phyloP scores from a whole-genome alignment of 1,140 invertebrate species.

The Cherax destructor region DNA sequence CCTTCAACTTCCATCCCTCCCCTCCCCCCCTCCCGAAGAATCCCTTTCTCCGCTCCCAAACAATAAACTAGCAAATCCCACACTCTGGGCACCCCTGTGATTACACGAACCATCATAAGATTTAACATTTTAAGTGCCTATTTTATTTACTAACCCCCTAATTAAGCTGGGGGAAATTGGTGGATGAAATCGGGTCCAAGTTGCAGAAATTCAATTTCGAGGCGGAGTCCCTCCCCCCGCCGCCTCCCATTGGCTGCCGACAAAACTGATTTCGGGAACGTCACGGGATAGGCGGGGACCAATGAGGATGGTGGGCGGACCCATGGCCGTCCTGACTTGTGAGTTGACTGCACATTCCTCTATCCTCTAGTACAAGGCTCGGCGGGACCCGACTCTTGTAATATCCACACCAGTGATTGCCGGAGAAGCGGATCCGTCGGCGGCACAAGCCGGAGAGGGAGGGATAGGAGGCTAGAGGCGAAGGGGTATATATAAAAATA shows the following conservation, averaged over 20 bases:
- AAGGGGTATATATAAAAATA: neutral
- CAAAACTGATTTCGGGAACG: slow-evolving; percentile 8
- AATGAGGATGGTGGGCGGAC: neutral
- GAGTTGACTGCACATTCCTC: neutral
- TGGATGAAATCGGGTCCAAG: slow-evolving; percentile 67
- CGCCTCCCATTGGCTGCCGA: slow-evolving; percentile 43
- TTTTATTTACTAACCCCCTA: slow-evolving; percentile 69
- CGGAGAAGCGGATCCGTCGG: neutral
- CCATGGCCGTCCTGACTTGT: neutral
- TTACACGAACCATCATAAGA: slow-evolving; percentile 56
- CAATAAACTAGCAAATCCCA: slow-evolving; percentile 56
- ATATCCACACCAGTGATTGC: neutral
- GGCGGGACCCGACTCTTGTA: neutral
- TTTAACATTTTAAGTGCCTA: slow-evolving; percentile 66
- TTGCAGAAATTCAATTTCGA: slow-evolving; percentile 70
- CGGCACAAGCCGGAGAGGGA: neutral
- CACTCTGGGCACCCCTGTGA: slow-evolving; percentile 23
- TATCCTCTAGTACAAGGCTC: neutral
- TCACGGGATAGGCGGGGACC: neutral
- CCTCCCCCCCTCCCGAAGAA: neutral
- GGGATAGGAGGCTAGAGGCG: neutral
- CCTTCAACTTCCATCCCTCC: too few species aligned
- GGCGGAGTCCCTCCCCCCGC: slow-evolving; percentile 53
- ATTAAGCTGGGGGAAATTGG: slow-evolving; percentile 65
- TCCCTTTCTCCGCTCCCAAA: neutral